Evolutionary conservation across 2,888 invertebrate genomes (phyloP).

Genomic region (Callyntrura sp.): DNA sequence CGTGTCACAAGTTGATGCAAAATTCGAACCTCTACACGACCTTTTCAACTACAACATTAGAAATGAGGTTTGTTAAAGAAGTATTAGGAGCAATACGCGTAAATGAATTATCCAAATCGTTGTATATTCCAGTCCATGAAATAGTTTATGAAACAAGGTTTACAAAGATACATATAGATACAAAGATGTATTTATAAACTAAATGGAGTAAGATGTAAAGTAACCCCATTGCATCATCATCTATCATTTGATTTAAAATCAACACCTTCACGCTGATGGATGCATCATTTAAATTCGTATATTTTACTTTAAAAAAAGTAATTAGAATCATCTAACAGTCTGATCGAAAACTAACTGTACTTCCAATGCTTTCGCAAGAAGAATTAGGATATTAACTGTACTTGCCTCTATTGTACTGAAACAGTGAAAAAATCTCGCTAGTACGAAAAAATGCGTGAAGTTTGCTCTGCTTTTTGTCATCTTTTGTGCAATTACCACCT

Average conservation of each 20-base stretch:
- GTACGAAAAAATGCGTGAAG: neutral
- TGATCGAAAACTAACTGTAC: conserved; percentile 14
- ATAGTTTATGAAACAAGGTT: too few species aligned
- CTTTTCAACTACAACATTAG: too few species aligned
- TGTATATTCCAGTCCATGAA: too few species aligned
- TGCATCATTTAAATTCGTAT: neutral
- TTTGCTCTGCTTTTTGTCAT: conserved; percentile 25
- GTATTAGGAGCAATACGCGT: too few species aligned
- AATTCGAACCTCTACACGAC: too few species aligned
- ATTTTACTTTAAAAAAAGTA: too few species aligned
- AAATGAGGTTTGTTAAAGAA: too few species aligned
- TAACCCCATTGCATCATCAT: neutral
- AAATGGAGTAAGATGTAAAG: too few species aligned
- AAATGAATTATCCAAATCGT: too few species aligned
- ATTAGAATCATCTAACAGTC: neutral
- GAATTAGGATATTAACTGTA: neutral
- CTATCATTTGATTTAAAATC: neutral
- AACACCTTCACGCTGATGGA: neutral
- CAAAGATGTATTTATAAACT: too few species aligned
- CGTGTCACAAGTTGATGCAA: too few species aligned
- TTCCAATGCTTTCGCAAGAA: neutral
- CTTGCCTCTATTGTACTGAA: neutral
- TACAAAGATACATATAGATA: too few species aligned
- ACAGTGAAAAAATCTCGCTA: neutral
- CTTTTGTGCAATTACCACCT: conserved; percentile 31